Evolutionary conservation across 2,113 vertebrate genomes (phyloP).

Genomic region (Laticauda laticaudata): DNA sequence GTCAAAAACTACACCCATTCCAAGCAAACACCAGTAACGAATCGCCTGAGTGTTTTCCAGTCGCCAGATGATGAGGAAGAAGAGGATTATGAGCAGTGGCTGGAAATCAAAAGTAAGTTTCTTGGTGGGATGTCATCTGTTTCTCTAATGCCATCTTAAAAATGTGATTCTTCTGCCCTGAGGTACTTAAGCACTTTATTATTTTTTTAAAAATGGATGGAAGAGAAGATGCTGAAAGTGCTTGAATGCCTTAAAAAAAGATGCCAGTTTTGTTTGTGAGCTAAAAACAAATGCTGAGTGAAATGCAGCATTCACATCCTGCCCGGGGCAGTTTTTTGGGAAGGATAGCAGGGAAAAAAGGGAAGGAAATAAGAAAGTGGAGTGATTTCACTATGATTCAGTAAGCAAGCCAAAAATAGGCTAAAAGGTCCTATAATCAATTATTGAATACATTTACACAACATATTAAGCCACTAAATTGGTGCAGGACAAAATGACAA

Average conservation of each 20-base stretch:
- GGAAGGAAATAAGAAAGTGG: not conserved
- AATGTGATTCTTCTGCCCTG: not conserved
- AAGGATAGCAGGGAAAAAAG: not conserved
- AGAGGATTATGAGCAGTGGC: slow-evolving; percentile 83
- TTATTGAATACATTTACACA: not conserved
- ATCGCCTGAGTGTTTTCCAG: slow-evolving; percentile 87
- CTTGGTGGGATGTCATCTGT: fast-evolving
- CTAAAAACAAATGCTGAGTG: not conserved
- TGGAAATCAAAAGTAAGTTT: slow-evolving; percentile 79
- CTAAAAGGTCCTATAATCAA: not conserved
- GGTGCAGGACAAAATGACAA: not conserved
- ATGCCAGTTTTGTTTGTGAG: not conserved
- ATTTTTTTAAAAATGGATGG: not conserved
- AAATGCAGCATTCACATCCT: not conserved
- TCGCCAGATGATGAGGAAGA: slow-evolving; percentile 89
- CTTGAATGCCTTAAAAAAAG: not conserved
- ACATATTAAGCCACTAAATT: not conserved
- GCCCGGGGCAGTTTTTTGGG: not conserved
- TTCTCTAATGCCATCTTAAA: not conserved
- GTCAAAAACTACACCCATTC: slow-evolving; percentile 83
- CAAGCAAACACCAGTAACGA: slow-evolving; percentile 78
- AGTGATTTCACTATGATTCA: not conserved
- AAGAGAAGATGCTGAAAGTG: not conserved
- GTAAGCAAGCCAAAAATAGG: not conserved
- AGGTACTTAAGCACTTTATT: not conserved